Conservation (phyloP, 2,888 invertebrate species). For the Creontiades dilutus region DNA sequence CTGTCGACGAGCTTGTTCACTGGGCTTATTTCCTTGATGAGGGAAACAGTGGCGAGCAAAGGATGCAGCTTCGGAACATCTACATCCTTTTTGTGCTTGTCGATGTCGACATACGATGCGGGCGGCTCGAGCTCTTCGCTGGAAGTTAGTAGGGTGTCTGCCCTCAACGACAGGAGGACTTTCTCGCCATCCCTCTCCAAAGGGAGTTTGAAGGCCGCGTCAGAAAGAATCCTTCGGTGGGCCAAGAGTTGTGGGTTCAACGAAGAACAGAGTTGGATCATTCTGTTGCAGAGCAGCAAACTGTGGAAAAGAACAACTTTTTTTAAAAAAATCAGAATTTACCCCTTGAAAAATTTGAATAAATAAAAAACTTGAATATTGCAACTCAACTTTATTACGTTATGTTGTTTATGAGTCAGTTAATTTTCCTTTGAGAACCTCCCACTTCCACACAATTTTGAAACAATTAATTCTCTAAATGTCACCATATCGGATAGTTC, state of each 20-base stretch:
- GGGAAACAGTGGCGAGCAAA: slow-evolving; percentile 85
- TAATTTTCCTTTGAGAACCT: too few relatives aligned
- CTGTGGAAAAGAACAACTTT: slow-evolving; percentile 80
- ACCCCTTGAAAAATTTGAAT: too few relatives aligned
- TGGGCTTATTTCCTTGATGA: slow-evolving; percentile 78
- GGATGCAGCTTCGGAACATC: slow-evolving; percentile 87
- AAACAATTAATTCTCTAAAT: too few relatives aligned
- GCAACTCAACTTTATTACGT: not conserved
- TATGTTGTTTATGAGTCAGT: too few relatives aligned
- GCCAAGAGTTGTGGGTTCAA: slow-evolving; percentile 73
- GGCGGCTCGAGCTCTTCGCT: slow-evolving; percentile 48
- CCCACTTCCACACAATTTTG: too few relatives aligned
- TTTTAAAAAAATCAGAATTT: too few relatives aligned
- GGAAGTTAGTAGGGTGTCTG: slow-evolving; percentile 79
- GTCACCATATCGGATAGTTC: too few relatives aligned
- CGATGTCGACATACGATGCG: slow-evolving; percentile 45
- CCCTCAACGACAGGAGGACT: slow-evolving; percentile 59
- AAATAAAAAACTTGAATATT: not conserved
- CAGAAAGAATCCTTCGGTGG: slow-evolving; percentile 55
- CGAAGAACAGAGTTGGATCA: slow-evolving; percentile 79
- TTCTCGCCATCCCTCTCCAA: slow-evolving; percentile 62
- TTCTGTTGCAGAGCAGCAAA: slow-evolving; percentile 80
- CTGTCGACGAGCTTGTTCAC: slow-evolving; percentile 83
- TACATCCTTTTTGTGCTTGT: not conserved
- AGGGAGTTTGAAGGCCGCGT: slow-evolving; percentile 69